Percentiles rank a stretch among this genome's conserved stretches.
Evolutionary conservation across 2,113 vertebrate genomes (phyloP).

Genomic region (Junco hyemalis): DNA sequence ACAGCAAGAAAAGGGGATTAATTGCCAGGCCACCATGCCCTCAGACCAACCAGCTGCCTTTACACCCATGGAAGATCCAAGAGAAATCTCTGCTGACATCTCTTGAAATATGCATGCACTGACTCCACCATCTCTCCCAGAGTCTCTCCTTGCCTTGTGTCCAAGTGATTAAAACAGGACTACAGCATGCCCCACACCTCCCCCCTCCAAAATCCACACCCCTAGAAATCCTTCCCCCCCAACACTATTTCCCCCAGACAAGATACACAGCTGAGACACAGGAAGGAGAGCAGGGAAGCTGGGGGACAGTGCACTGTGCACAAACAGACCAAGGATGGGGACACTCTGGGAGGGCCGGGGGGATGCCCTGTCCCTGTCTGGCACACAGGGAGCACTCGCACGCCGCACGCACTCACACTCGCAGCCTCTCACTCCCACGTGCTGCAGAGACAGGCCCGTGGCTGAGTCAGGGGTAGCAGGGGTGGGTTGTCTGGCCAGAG

Average conservation of each 20-base stretch:
- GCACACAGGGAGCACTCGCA: background rate
- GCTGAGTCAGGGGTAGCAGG: conserved; percentile 49
- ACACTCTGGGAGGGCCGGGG: conserved; percentile 35
- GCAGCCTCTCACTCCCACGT: background rate
- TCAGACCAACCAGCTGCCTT: background rate
- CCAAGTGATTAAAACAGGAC: background rate
- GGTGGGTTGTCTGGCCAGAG: conserved; percentile 43
- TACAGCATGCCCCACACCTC: background rate
- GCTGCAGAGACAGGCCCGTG: conserved; percentile 61
- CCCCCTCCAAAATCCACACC: background rate
- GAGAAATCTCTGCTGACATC: background rate
- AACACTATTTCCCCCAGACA: background rate
- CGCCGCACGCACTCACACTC: background rate
- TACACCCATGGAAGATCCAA: background rate
- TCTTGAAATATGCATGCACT: background rate
- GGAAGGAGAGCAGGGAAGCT: conserved; percentile 61
- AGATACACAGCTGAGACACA: conserved; percentile 51
- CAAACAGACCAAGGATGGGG: conserved; percentile 9
- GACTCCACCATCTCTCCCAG: background rate
- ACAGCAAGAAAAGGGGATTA: background rate
- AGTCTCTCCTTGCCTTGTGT: background rate
- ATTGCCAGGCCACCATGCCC: background rate
- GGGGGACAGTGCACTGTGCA: conserved; percentile 49
- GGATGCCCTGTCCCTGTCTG: background rate
- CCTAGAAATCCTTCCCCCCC: background rate